Evolutionary conservation across 2,113 vertebrate species (phyloP).

Genomic region (Larimichthys crocea): DNA sequence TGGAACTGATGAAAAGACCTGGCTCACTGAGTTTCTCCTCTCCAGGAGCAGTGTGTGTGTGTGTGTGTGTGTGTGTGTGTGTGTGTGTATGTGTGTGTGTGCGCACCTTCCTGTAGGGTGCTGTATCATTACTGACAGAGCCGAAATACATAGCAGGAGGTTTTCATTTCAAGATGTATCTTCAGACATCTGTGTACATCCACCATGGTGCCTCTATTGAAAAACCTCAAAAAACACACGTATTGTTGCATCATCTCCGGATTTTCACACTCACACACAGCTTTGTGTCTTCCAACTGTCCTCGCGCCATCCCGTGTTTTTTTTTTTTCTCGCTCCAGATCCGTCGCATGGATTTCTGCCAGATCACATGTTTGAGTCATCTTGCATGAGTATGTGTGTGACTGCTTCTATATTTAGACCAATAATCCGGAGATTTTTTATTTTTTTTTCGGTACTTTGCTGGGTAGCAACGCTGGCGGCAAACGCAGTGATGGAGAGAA

Average conservation of each 20-base stretch:
- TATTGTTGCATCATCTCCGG: constrained; percentile 22
- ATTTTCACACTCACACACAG: constrained; percentile 12
- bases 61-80: constrained; percentile 12
- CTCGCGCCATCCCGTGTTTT: background rate
- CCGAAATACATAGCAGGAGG: constrained; percentile 58
- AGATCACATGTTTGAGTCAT: constrained; percentile 59
- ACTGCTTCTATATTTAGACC: constrained; percentile 59
- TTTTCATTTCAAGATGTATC: constrained; percentile 59
- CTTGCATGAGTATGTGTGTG: background rate
- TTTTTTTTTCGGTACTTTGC: constrained; percentile 36
- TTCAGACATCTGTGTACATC: constrained; percentile 29
- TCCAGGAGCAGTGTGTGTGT: constrained; percentile 22
- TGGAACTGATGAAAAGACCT: constrained; percentile 81
- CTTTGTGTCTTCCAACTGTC: constrained; percentile 7
- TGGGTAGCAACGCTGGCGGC: constrained; percentile 45
- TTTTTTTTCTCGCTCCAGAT: background rate
- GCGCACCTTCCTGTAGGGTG: constrained; percentile 57
- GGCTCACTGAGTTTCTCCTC: constrained; percentile 66
- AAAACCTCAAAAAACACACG: constrained; percentile 10
- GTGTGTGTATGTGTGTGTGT: constrained; percentile 12
- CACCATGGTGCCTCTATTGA: constrained; percentile 14
- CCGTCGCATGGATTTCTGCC: constrained; percentile 44
- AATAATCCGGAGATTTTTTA: constrained; percentile 48
- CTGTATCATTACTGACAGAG: constrained; percentile 71
- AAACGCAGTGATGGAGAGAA: constrained; percentile 57